A percentile compares a stretch with the other conserved stretches of the same genome.
These are phyloP conservation scores for Yoshiicerus persimilis DNA, from an alignment of 1,140 invertebrate species.

Conservation along the genomic window DNA sequence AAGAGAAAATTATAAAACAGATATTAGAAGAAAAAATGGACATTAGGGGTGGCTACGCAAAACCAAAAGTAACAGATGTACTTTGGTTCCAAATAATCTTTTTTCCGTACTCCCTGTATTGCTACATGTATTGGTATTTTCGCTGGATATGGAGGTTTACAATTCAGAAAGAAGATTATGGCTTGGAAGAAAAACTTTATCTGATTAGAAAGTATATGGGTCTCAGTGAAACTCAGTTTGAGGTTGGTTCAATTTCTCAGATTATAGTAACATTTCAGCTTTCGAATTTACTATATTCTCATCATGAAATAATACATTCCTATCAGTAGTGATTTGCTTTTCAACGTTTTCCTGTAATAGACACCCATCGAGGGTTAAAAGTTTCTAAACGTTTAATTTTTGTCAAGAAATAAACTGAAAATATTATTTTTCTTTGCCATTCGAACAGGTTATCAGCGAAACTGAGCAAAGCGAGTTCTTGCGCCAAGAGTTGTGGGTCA, in stretches of 20 bases:
- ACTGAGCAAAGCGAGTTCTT: constrained; percentile 73
- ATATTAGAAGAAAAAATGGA: constrained; percentile 89
- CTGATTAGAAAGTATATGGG: constrained; percentile 76
- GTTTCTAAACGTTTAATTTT: too few species aligned
- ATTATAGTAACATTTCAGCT: too few species aligned
- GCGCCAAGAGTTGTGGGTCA: constrained; percentile 75
- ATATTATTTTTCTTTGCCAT: not conserved
- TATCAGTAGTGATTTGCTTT: too few species aligned
- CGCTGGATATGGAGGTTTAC: constrained; percentile 79
- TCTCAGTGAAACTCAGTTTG: constrained; percentile 62
- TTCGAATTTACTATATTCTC: too few species aligned
- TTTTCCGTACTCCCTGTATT: constrained; percentile 69
- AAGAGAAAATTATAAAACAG: constrained; percentile 75
- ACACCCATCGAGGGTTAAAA: too few species aligned
- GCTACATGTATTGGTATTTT: constrained; percentile 72
- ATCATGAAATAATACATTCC: too few species aligned
- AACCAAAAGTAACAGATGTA: constrained; percentile 72
- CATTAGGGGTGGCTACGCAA: constrained; percentile 83
- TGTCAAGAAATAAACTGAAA: too few species aligned
- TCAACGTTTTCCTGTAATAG: too few species aligned
- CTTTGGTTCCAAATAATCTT: constrained; percentile 80
- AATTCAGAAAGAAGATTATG: constrained; percentile 73
- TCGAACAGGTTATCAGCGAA: constrained; percentile 67
- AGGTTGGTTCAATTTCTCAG: constrained; percentile 57
- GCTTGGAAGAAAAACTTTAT: constrained; percentile 78